Base-by-base conservation (phyloP, 2,113 vertebrate species). In the Chionomys nivalis region DNA sequence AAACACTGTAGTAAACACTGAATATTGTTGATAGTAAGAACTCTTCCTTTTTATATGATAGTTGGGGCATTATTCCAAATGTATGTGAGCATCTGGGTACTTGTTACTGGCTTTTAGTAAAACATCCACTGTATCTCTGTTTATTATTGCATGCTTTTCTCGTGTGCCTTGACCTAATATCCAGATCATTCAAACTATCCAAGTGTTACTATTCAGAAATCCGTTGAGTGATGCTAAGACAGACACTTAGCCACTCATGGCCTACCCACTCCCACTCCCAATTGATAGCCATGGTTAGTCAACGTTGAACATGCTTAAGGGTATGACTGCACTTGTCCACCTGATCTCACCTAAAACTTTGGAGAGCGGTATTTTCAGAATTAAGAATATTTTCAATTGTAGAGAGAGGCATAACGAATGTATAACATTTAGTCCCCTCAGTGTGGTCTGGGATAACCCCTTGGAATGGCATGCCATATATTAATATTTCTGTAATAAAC, bases 401-500 rank as follows among this genome's bases (percentile, higher is more conserved):
- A 93, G 55, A 86, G 28, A 95, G 44, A 73, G 39, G 7, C 72
- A 28, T 19, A 26, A 12, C 92, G 6, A 95, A 77, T 90, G 39
- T 68, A 16, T n/a, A 66, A 24, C 55, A 14, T 65, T 28, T 82
- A 44, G 58, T n/a, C 61, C 65, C 42, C 0, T 68, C 14, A 3
- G 21, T 87, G 7, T 6, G 58, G 19, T 58, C 58, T 58, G 58
- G 19, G 19, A 58, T 58, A 89, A 0, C 19, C 82, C 12, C 23
- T 42, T 79, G 8, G 88, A 93, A 93, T 76, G 65, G 92, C 44
- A n/a, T 49, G 44, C 5, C 49, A 75, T 58, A 73, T 39, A 85
- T n/a, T 36, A 42, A 14, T 86, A 88, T 97, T 95, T 94, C 58
- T 94, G 17, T 21, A 79, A 24, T 77, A 52, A 93, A 66, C 76